A percentile compares a stretch with the other conserved stretches of the same genome.
Evolutionary conservation across 2,888 invertebrate genomes (phyloP).

Genomic region (Pimpla rufipes): DNA sequence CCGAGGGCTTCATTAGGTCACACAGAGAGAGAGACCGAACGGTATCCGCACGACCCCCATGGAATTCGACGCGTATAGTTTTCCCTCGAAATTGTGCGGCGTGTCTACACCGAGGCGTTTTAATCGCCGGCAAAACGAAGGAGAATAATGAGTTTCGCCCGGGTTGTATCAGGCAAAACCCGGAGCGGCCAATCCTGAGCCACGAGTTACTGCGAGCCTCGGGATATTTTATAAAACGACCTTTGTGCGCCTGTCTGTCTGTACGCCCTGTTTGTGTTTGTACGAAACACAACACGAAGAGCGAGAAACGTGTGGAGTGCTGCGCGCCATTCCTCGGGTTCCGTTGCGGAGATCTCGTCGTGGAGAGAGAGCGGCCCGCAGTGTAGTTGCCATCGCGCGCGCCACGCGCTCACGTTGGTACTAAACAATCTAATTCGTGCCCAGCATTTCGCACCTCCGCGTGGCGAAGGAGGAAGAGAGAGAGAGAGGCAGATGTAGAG

Average conservation of each 20-base stretch:
- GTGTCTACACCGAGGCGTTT: not conserved
- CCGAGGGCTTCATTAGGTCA: slow-evolving; percentile 31
- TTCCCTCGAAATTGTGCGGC: not conserved
- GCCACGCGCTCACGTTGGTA: slow-evolving; percentile 61
- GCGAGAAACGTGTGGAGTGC: not conserved
- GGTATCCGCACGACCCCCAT: too few species aligned
- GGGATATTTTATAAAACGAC: slow-evolving; percentile 37
- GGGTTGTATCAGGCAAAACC: too few species aligned
- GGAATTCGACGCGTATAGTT: slow-evolving; percentile 22
- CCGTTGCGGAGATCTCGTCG: not conserved
- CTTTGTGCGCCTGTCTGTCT: not conserved
- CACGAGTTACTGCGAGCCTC: not conserved
- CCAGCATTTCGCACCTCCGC: slow-evolving; percentile 66
- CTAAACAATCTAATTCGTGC: slow-evolving; percentile 70
- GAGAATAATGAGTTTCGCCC: slow-evolving; percentile 14
- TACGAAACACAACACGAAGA: not conserved
- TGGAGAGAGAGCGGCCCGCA: too few species aligned
- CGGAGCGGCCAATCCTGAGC: slow-evolving; percentile 36
- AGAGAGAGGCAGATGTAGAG: slow-evolving; percentile 8
- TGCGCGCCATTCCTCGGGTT: slow-evolving; percentile 53
- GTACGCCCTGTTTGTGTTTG: not conserved
- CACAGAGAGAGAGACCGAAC: too few species aligned
- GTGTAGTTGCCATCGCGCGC: slow-evolving; percentile 7
- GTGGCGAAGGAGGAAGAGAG: slow-evolving; percentile 8
- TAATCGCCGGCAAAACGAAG: slow-evolving; percentile 1